Evolutionary conservation across 2,797 vertebrate genomes (phyloP), one percentile per base, ranked within the genome.

Genomic region (Myotis vivesi): DNA sequence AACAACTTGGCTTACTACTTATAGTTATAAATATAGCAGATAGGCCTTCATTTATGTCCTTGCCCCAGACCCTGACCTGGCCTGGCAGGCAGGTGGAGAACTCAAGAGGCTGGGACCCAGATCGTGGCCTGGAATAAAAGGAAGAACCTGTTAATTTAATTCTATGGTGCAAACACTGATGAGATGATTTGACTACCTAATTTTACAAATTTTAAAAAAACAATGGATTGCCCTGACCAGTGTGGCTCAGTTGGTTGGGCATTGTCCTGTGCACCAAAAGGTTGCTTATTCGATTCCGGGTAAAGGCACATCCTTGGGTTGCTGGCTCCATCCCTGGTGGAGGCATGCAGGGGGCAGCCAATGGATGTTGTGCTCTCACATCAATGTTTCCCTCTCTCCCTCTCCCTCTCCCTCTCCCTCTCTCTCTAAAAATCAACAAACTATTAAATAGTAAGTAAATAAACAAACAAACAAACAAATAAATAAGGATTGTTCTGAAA

Each of bases 151-250:
- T 68, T 5, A 23, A 57, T 77, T 30, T 57, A 36, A 86, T 86
- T 53, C 28, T 53, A 36, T 62, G 75, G 62, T 28, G 33, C 36
- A 75, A 86, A 75, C 59, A 75, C 28, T 89, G 72, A 36, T 69
- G 75, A 90, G 19, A 69, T 28, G 30, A 33, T 44, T 90, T 62
- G 22, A 69, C 11, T 30, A 44, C 46, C 6, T 57, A 23, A 72
- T 72, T 92, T 79, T 79, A 82, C 33, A 87, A 49, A 87, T 87
- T 87, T 13, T 8, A 10, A 71, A 66, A 73, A 94, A 89, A 20
- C 23, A 62, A 17, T 62, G 36, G 16, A 25, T 75, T 68, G 5
- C 41, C 76, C 22, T 41, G n/a, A 51, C 10, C 59, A 30, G 28
- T 62, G 12, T 59, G 59, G 28, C 28, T 62, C 59, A 62, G 59